Percentiles rank a stretch among this genome's conserved stretches.
These are phyloP conservation scores for Caenorhabditis virilis DNA, from an alignment of 2,888 invertebrate species.

Conservation along the genomic window DNA sequence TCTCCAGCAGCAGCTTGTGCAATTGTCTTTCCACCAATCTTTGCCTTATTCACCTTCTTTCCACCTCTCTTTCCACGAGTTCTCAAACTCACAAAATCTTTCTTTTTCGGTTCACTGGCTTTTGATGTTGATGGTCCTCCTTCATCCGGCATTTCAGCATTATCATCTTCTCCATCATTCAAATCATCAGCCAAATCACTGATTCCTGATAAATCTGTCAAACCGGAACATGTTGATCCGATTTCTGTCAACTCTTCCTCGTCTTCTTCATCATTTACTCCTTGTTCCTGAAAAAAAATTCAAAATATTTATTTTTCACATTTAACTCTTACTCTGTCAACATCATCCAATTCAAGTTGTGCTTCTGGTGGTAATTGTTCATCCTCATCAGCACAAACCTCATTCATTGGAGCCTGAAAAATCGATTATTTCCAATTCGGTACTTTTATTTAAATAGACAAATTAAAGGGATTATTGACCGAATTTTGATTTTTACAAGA, in stretches of 20 bases:
- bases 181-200: slow-evolving; percentile 60
- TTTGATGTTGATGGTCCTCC: slow-evolving; percentile 13
- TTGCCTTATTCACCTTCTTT: slow-evolving; percentile 53
- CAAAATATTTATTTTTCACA: background rate
- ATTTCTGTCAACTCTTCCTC: slow-evolving; percentile 62
- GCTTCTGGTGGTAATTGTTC: slow-evolving; percentile 45
- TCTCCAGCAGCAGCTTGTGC: slow-evolving; percentile 34
- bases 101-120: slow-evolving; percentile 11
- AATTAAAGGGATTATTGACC: no score
- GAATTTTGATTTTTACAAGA: background rate
- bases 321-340: slow-evolving; percentile 14
- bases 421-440: no score
- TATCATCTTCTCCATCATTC: slow-evolving; percentile 18
- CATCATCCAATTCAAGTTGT: slow-evolving; percentile 30
- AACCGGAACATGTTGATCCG: slow-evolving; percentile 58
- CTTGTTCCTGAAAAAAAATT: slow-evolving; percentile 21
- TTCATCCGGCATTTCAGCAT: background rate
- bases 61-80: slow-evolving; percentile 56
- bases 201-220: slow-evolving; percentile 64
- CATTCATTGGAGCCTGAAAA: slow-evolving; percentile 60
- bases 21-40: slow-evolving; percentile 40
- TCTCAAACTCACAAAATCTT: slow-evolving; percentile 15
- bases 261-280: slow-evolving; percentile 27
- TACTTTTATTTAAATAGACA: background rate
- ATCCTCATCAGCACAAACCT: slow-evolving; percentile 59